Conservation (phyloP, 92 coral and sea anemone species). For the Chrysogorgia sp. region DNA sequence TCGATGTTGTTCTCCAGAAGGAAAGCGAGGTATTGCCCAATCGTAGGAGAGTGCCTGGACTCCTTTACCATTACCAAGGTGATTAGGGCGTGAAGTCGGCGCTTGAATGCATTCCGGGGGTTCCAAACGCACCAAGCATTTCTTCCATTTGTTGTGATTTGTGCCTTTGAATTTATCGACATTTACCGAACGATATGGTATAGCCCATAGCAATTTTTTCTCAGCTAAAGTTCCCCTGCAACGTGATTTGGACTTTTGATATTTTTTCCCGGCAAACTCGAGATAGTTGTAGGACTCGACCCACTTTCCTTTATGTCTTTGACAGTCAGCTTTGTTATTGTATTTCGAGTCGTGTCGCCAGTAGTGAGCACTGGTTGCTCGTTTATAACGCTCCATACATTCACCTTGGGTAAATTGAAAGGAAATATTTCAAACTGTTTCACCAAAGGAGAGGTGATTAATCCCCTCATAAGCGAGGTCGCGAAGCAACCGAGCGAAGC, state of each 20-base stretch:
- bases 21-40: constrained; percentile 83
- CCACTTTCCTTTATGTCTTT: constrained; percentile 77
- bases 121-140: constrained; percentile 70
- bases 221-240: constrained; percentile 39
- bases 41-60: constrained; percentile 77
- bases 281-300: constrained; percentile 73
- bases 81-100: constrained; percentile 81
- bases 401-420: no score
- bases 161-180: constrained; percentile 17
- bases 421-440: no score
- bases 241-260: constrained; percentile 37
- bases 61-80: constrained; percentile 91
- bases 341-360: constrained; percentile 74
- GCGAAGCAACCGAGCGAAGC: no score
- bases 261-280: constrained; percentile 51
- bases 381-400: constrained; percentile 70
- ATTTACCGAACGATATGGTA: constrained; percentile 26
- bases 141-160: constrained; percentile 49
- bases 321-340: constrained; percentile 79
- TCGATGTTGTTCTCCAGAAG: constrained; percentile 70
- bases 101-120: constrained; percentile 82
- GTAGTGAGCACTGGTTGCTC: constrained; percentile 6
- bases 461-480: no score
- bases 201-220: constrained; percentile 60
- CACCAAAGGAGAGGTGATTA: no score